Evolutionary conservation across 2,888 invertebrate genomes (phyloP).

Genomic region (Eucriotettix oculatus): DNA sequence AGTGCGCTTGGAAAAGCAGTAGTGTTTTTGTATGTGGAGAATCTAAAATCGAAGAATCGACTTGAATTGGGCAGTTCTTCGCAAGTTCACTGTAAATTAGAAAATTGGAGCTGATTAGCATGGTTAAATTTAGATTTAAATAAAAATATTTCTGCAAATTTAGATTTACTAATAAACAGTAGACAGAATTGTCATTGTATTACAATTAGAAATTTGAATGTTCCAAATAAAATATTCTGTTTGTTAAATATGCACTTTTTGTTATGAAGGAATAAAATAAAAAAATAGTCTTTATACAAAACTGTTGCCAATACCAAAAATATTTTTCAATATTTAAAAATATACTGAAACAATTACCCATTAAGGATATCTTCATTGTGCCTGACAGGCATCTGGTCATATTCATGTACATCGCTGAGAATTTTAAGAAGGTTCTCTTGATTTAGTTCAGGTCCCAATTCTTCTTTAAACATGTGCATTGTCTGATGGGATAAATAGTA

Average conservation of each 20-base stretch:
- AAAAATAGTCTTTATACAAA: too few species aligned
- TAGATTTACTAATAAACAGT: too few species aligned
- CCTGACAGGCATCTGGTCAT: conserved; percentile 84
- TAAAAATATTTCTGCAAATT: too few species aligned
- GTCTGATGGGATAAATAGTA: conserved; percentile 92
- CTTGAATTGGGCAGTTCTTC: conserved; percentile 52
- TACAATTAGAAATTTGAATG: too few species aligned
- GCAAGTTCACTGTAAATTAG: conserved; percentile 49
- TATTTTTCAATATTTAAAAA: too few species aligned
- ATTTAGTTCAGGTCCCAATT: conserved; percentile 43
- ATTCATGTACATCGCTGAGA: conserved; percentile 75
- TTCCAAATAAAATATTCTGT: too few species aligned
- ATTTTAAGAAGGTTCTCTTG: conserved; percentile 59
- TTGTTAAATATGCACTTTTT: too few species aligned
- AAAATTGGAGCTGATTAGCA: conserved; percentile 1
- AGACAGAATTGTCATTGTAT: too few species aligned
- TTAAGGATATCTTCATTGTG: conserved; percentile 95
- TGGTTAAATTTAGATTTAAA: too few species aligned
- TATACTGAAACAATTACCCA: conserved; percentile 36
- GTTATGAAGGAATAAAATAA: too few species aligned
- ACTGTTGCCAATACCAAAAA: too few species aligned
- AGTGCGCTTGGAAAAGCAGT: conserved; percentile 85
- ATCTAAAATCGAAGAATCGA: conserved; percentile 60
- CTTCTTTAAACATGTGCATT: conserved; percentile 63
- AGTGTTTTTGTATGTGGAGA: conserved; percentile 90